Evolutionary conservation across 2,888 invertebrate species (phyloP), one percentile per base, ranked within the genome.

Genomic region (Spialia ferax): DNA sequence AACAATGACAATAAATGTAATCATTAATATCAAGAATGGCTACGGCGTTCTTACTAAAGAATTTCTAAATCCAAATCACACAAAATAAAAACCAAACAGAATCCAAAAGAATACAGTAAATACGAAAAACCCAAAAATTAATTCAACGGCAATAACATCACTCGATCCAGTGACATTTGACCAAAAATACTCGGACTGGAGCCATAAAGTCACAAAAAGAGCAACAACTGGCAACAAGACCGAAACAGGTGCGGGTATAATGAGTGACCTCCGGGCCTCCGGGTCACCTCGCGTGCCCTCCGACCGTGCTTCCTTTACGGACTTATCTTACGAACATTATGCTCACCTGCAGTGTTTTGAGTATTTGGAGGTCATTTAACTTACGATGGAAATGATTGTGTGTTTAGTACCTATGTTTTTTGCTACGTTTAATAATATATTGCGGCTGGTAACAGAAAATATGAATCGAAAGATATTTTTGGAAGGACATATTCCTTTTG

Each of bases 281-380:
- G 83, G 82, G 84, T 77, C 79, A 75, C 76, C 75, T 73, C 74
- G 76, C 84, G 84, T 64, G 73, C 85, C 86, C 86, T 81, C 74
- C 73, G 73, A 77, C 77, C 78, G 71, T 76, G 80, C 79, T 85
- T 86, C 86, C 84, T 85, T 82, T 84, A 84, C 78, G 79, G 74
- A 75, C 72, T 83, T 87, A 86, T 87, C 86, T 83, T 74, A 35
- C 3, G 8, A 11, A 35, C 71, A 35, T 35, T 35, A 56, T 71
- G 15, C 72, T 71, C 81, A 83, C 82, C 80, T 84, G 79, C 74
- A 69, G 48, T 63, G 75, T 79, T 69, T 63, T 56, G 72, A 32
- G 11, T 32, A 1, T 38, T 18, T 63, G 29, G 23, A 56, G 29
- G 61, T 50, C 20, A 22, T 29, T 61, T 29, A 15, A 22, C 4